Base-by-base conservation (phyloP, 2,888 invertebrate genomes). In the Synergus umbraculus region DNA sequence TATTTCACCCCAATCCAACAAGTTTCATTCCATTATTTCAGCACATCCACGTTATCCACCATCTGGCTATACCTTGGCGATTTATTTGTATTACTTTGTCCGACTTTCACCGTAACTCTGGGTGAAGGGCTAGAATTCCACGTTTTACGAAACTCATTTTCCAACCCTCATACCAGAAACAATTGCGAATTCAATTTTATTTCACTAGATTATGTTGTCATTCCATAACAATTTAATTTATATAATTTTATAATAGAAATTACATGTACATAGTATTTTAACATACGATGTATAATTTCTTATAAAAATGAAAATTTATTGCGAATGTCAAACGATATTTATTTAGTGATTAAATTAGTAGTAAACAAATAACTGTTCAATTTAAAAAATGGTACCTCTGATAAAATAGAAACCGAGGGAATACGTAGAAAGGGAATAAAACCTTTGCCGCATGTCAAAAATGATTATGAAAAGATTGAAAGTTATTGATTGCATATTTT, bases 11-110 rank as follows among this genome's bases (percentile, higher is more conserved):
- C 86, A 85, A 84, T 86, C 88, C 79, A 80, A 79, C 86, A 86
- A 85, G 80, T 87, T 86, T 65, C n/a, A 82, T 83, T 83, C 82
- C 80, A 83, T 84, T 85, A 83, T 84, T 85, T 83, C 85, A 78
- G 83, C 85, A 84, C 83, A 83, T 85, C 83, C 86, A 82, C 85
- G 88, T 87, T 88, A 88, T 84, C 86, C 86, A 84, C 85, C 88
- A 90, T 90, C 89, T 88, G 89, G 82, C 80, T 83, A 80, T 85
- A 83, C 84, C 86, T 88, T 89, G 86, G 88, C 89, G 87, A 90
- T 90, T 88, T 89, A 88, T 90, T 88, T 88, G 85, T 88, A 88
- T 88, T 88, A 86, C 82, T 81, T 85, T 82, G 82, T 86, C 83
- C 84, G 85, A 84, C 84, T 79, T 83, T 87, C 82, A 79, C 81